A percentile compares a stretch with the other conserved stretches of the same genome.
These are phyloP conservation scores for Hyperoplus lanceolatus DNA, from an alignment of 2,797 vertebrate species.

Conservation along the genomic window DNA sequence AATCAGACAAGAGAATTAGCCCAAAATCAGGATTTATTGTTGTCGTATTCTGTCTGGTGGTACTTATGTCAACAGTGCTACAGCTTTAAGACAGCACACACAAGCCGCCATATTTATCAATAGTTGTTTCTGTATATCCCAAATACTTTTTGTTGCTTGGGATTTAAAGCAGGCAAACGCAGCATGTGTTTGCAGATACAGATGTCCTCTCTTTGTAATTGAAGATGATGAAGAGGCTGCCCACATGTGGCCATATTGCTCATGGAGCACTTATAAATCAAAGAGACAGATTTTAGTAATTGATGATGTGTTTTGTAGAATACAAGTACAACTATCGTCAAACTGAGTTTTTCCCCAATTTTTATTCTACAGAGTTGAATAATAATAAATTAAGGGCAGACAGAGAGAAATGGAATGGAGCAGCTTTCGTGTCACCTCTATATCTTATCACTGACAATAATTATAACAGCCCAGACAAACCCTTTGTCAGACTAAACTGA, in stretches of 20 bases:
- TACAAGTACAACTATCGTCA: conserved; percentile 42
- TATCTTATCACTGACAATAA: conserved; percentile 43
- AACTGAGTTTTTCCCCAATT: conserved; percentile 24
- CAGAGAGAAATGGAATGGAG: conserved; percentile 15
- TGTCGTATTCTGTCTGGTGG: conserved; percentile 7
- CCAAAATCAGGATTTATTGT: conserved; percentile 35
- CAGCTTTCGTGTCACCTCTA: conserved; percentile 23
- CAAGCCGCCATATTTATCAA: conserved; percentile 25
- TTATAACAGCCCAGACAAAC: conserved; percentile 33
- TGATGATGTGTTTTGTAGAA: conserved; percentile 59
- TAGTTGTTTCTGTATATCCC: conserved; percentile 43
- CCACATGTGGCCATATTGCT: conserved; percentile 62
- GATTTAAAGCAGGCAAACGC: conserved; percentile 37
- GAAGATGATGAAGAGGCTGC: conserved; percentile 69
- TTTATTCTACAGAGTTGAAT: conserved; percentile 6
- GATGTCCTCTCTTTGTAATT: conserved; percentile 65
- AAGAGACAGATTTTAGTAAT: conserved; percentile 62
- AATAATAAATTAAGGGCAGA: conserved; percentile 36
- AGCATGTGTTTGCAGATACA: conserved; percentile 60
- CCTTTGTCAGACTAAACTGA: conserved; percentile 34
- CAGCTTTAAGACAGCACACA: conserved; percentile 15
- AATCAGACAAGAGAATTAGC: conserved; percentile 15
- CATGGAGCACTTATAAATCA: conserved; percentile 67
- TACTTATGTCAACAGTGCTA: conserved; percentile 26
- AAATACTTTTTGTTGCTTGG: conserved; percentile 32